Conservation (phyloP, 2,797 vertebrate genomes). For the Gila robusta region DNA sequence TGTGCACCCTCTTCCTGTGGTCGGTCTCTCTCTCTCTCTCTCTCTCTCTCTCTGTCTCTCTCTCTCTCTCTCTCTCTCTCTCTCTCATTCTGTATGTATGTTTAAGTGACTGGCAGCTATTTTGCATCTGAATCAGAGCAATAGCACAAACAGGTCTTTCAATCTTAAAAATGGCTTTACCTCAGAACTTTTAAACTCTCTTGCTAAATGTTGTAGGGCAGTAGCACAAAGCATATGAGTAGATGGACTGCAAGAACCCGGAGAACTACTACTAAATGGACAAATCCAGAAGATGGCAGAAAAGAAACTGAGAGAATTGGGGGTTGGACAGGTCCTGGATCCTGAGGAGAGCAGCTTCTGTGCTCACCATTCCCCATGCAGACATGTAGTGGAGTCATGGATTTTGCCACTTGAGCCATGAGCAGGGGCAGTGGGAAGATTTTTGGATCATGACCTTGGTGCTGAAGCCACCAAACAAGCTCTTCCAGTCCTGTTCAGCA, state of each 20-base stretch:
- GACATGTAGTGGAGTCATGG: constrained; percentile 3
- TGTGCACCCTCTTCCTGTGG: background rate
- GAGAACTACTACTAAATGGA: background rate
- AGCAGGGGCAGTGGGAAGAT: background rate
- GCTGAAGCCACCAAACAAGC: constrained; percentile 57
- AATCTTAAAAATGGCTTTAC: background rate
- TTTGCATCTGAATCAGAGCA: constrained; percentile 6
- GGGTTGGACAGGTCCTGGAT: background rate
- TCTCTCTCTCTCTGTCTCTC: background rate
- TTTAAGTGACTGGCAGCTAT: constrained; percentile 7
- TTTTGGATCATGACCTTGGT: constrained; percentile 56
- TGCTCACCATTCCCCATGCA: background rate
- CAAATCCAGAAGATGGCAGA: background rate
- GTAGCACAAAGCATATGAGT: background rate
- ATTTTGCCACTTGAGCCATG: constrained; percentile 29
- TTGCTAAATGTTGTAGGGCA: background rate
- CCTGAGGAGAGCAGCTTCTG: background rate
- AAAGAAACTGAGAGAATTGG: background rate
- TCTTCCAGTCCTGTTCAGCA: constrained; percentile 40
- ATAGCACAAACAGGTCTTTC: background rate
- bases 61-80: background rate
- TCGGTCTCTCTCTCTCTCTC: background rate
- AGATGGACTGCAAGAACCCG: background rate
- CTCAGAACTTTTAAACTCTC: background rate
- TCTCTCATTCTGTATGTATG: background rate